phyloP scores from a whole-genome alignment of 2,797 vertebrate genomes.

The Petrocephalus sullivani region DNA sequence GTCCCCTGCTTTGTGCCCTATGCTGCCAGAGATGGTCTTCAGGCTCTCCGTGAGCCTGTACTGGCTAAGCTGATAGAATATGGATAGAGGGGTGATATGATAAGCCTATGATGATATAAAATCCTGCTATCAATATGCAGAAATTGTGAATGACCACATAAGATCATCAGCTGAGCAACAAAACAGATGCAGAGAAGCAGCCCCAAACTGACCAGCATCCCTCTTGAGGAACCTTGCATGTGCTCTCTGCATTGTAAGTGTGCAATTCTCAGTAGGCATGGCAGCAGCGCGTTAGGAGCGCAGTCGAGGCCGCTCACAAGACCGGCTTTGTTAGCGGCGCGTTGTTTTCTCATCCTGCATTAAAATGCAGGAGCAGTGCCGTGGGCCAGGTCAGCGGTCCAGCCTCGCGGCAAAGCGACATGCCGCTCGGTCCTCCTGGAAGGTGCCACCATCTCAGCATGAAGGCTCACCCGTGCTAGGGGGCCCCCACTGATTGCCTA shows the following conservation, averaged over 20 bases:
- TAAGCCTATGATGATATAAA: background rate
- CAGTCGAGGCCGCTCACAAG: background rate
- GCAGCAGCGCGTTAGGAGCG: background rate
- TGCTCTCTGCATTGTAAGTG: background rate
- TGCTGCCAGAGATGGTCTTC: background rate
- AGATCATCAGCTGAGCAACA: background rate
- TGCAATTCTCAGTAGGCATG: background rate
- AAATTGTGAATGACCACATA: background rate
- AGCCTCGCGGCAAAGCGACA: background rate
- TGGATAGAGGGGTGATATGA: background rate
- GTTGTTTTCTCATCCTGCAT: background rate
- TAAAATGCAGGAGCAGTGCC: background rate
- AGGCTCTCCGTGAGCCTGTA: background rate
- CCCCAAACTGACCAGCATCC: background rate
- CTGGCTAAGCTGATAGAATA: background rate
- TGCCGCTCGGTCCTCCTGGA: background rate
- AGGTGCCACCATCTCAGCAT: slow-evolving; percentile 7
- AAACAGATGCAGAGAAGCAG: background rate
- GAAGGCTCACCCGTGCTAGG: background rate
- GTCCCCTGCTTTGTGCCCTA: background rate
- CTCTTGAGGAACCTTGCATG: background rate
- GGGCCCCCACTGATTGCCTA: background rate
- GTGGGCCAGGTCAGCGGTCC: background rate
- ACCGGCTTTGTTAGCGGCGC: background rate
- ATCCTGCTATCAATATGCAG: background rate